These are phyloP conservation scores for Encarsia formosa DNA, from an alignment of 2,888 invertebrate species.

Conservation along the genomic window DNA sequence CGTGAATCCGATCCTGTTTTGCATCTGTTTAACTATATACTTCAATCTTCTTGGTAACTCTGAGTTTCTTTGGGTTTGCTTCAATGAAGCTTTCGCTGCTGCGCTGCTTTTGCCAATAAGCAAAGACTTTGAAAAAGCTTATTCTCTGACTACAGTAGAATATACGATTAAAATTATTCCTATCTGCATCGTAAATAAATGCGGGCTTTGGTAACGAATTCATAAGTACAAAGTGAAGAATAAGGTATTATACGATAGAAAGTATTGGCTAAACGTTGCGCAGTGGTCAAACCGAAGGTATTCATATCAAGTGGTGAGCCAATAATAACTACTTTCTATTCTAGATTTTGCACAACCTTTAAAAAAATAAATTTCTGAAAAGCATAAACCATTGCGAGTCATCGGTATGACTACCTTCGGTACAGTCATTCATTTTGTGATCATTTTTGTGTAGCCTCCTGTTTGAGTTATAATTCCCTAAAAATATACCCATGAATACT, in stretches of 20 bases:
- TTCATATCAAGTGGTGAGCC: conserved; percentile 29
- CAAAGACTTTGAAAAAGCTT: conserved; percentile 38
- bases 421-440: conserved; percentile 14
- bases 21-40: conserved; percentile 23
- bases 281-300: conserved; percentile 43
- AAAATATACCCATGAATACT: not conserved
- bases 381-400: not conserved
- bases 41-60: conserved; percentile 27
- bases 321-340: not conserved
- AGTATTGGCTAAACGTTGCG: conserved; percentile 49
- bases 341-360: not conserved
- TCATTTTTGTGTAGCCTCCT: conserved; percentile 14
- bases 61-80: conserved; percentile 46
- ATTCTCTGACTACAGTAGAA: conserved; percentile 25
- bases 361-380: no score
- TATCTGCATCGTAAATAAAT: conserved; percentile 28
- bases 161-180: conserved; percentile 25
- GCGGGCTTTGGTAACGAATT: conserved; percentile 5
- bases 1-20: conserved; percentile 13
- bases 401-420: conserved; percentile 22
- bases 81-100: conserved; percentile 49
- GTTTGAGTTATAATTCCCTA: conserved; percentile 16
- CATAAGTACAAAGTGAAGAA: not conserved
- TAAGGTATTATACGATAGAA: conserved; percentile 8
- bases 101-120: conserved; percentile 50